Evolutionary conservation across 1,140 invertebrate species (phyloP), one percentile per base, ranked within the genome.

Genomic region (Mylabris phalerata): DNA sequence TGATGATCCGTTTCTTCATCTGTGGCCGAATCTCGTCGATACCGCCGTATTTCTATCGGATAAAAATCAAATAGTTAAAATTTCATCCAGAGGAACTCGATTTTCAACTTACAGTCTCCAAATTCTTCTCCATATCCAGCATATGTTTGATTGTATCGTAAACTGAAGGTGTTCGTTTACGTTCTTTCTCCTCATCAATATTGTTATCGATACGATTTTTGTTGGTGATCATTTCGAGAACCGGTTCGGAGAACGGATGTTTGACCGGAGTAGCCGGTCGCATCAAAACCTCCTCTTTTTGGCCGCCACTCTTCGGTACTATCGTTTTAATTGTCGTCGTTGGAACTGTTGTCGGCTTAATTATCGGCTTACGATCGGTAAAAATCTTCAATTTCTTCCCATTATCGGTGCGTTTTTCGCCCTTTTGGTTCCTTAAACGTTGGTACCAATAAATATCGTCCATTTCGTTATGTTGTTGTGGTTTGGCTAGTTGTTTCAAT

Each of bases 201-300:
- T 73, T 71, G 24, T 64, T 65, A 19, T 63, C 10, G 19, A 19
- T 19, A 19, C 19, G 19, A 11, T 42, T 42, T 11, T 10, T 6
- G 9, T 42, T 42, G 41, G 9, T 9, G 62, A 51, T 61, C 63
- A 78, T 70, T 46, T 78, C 69, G 38, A 77, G 63, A 6, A 79
- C 72, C 4, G 75, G 75, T 41, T 73, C 69, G 50, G 78, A 75
- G 65, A 79, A 79, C 19, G 75, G 72, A 48, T 76, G 69, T 48
- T 73, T 70, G 10, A 75, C 68, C 59, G 77, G 69, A 10, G 72
- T 75, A 4, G 82, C 78, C 4, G 82, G 82, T 68, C 82, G 70
- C 43, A 81, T 75, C 63, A 84, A 68, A 2, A 82, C 78, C 7
- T 82, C 77, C 71, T 85, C 83, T 61, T 83, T 82, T 62, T 85